phyloP scores from a whole-genome alignment of 2,113 vertebrate species.

The Mellivora capensis region DNA sequence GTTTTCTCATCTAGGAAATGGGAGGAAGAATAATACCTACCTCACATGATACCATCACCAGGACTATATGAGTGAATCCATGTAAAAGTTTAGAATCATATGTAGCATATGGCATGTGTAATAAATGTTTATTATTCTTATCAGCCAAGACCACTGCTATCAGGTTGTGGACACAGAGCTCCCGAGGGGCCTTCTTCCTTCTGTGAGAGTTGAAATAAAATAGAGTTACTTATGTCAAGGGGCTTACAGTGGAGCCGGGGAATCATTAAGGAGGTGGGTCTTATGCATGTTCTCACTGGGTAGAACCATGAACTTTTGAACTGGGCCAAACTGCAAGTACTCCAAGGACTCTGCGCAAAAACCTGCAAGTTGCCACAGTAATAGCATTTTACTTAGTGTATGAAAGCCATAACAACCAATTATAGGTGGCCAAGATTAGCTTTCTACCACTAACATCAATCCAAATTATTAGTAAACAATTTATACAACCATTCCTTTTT shows the following conservation, averaged over 20 bases:
- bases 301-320: background rate
- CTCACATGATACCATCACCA: background rate
- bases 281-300: background rate
- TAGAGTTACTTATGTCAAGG: background rate
- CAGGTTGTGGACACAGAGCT: background rate
- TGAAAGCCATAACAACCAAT: background rate
- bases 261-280: background rate
- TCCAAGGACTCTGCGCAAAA: background rate
- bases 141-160: background rate
- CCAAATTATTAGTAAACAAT: background rate
- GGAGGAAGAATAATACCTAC: background rate
- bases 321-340: background rate
- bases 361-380: background rate
- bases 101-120: fast-evolving
- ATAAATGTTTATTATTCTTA: background rate
- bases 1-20: background rate
- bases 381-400: background rate
- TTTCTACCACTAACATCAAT: background rate
- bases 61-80: background rate
- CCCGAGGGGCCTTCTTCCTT: background rate
- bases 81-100: background rate
- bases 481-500: background rate
- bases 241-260: background rate
- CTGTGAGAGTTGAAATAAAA: background rate
- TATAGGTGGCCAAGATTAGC: background rate